Percentiles rank a stretch among this genome's conserved stretches.
phyloP scores from a whole-genome alignment of 92 coral and sea anemone genomes.

The Meandrina meandrites region DNA sequence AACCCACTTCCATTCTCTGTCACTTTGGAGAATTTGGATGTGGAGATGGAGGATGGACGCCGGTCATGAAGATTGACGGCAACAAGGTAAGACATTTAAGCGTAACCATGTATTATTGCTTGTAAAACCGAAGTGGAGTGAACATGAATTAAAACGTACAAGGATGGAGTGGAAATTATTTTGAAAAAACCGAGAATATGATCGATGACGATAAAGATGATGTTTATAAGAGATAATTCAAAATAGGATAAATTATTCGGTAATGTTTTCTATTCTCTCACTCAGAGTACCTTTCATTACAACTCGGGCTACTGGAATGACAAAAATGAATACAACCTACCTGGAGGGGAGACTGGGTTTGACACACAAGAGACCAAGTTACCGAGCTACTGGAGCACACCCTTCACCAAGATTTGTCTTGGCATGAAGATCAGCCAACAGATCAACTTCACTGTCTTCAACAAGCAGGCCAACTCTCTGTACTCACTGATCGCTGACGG shows the following conservation, averaged over 20 bases:
- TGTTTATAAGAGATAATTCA: no score
- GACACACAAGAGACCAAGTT: not conserved
- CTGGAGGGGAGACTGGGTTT: not conserved
- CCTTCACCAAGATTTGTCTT: not conserved
- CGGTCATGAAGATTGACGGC: not conserved
- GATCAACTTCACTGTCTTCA: not conserved
- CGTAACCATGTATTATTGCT: no score
- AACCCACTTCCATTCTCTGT: no score
- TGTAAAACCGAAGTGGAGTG: no score
- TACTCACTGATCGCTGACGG: not conserved
- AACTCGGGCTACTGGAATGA: not conserved
- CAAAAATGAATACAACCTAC: not conserved
- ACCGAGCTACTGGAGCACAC: not conserved
- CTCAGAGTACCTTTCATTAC: not conserved
- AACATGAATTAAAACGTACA: no score
- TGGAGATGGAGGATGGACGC: not conserved
- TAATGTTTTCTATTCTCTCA: not conserved
- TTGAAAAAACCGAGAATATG: no score
- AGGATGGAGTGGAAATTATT: no score
- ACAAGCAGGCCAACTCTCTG: not conserved
- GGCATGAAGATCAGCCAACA: not conserved
- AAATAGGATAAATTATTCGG: no score
- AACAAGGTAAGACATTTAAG: not conserved
- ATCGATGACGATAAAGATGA: no score
- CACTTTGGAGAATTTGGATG: not conserved